Percentiles rank a stretch among this genome's conserved stretches.
Evolutionary conservation across 1,140 invertebrate species (phyloP).

Genomic region (Phymastichus coffea): DNA sequence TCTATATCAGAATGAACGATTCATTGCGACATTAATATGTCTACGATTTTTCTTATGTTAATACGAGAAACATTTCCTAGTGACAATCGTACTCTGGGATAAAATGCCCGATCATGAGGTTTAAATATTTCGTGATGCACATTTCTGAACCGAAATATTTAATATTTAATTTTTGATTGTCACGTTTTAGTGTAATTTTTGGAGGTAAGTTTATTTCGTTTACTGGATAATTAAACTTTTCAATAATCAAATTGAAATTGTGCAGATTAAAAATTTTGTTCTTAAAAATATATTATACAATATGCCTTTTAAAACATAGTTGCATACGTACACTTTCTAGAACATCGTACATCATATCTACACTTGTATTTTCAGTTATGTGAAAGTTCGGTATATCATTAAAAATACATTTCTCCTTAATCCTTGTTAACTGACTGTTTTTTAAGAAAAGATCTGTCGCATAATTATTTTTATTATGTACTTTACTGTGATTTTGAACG

Average conservation of each 20-base stretch:
- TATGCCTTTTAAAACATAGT: not conserved
- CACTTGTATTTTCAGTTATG: not conserved
- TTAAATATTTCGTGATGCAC: not conserved
- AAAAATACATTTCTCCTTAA: not conserved
- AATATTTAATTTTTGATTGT: not conserved
- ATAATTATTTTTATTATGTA: not conserved
- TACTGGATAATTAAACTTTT: not conserved
- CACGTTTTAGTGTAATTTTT: not conserved
- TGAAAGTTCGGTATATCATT: not conserved
- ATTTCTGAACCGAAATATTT: not conserved
- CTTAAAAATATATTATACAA: not conserved
- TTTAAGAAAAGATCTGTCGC: not conserved
- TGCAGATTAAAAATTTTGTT: not conserved
- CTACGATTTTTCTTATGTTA: too few relatives aligned
- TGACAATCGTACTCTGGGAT: too few relatives aligned
- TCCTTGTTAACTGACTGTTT: not conserved
- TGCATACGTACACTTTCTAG: not conserved
- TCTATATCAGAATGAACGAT: too few relatives aligned
- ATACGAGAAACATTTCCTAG: too few relatives aligned
- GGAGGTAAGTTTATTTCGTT: not conserved
- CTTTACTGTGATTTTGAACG: not conserved
- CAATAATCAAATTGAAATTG: not conserved
- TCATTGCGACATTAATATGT: too few relatives aligned
- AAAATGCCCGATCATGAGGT: too few relatives aligned
- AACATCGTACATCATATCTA: not conserved